phyloP scores from a whole-genome alignment of 2,888 invertebrate species.

The Drosophila affinis region DNA sequence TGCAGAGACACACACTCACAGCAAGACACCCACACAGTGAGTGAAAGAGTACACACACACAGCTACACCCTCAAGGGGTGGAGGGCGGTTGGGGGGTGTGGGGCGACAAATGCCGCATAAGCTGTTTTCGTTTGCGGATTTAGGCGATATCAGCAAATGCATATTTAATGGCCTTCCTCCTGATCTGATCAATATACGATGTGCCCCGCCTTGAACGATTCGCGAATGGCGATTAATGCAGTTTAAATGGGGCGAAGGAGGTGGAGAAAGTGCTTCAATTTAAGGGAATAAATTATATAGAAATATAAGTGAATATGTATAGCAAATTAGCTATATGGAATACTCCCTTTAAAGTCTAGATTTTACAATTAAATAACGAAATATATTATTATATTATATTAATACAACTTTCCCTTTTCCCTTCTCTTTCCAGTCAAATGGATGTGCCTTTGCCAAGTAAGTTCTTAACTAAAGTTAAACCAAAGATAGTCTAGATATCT shows the following conservation, averaged over 20 bases:
- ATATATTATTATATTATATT: too few relatives aligned
- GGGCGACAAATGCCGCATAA: constrained; percentile 62
- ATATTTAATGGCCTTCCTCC: constrained; percentile 74
- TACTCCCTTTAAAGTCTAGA: too few relatives aligned
- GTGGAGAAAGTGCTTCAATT: neutral
- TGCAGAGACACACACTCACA: too few relatives aligned
- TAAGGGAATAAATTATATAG: neutral
- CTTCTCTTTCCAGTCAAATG: too few relatives aligned
- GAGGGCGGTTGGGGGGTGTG: neutral
- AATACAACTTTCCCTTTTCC: too few relatives aligned
- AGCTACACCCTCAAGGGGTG: neutral
- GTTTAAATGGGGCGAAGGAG: neutral
- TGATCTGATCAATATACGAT: constrained; percentile 70
- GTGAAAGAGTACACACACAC: neutral
- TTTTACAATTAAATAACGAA: too few relatives aligned
- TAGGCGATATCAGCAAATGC: constrained; percentile 75
- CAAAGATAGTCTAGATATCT: too few relatives aligned
- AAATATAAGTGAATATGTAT: too few relatives aligned
- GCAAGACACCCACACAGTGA: neutral
- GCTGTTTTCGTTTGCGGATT: constrained; percentile 74
- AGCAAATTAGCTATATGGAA: too few relatives aligned
- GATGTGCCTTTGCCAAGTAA: too few relatives aligned
- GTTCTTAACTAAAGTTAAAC: too few relatives aligned
- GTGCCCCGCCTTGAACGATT: constrained; percentile 24
- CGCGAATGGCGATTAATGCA: constrained; percentile 25